A percentile compares a stretch with the other conserved stretches of the same genome.
Evolutionary conservation across 2,888 invertebrate genomes (phyloP).

Genomic region (Anthrax anthrax): DNA sequence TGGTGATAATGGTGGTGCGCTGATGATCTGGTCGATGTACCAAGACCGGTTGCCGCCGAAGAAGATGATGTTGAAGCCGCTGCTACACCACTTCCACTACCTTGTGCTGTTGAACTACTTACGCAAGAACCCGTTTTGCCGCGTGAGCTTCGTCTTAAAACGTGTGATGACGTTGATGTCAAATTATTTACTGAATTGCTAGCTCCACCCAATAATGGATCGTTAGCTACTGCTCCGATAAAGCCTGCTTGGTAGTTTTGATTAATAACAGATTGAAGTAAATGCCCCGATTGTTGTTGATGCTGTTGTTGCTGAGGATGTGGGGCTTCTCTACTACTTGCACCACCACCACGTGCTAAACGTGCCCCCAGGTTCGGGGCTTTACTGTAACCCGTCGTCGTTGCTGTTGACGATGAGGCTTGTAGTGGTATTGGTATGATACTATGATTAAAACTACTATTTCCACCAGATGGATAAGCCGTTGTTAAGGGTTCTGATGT

Average conservation of each 20-base stretch:
- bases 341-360: slow-evolving; percentile 23
- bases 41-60: slow-evolving; percentile 6
- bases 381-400: slow-evolving; percentile 29
- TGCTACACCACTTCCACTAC: slow-evolving; percentile 21
- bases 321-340: slow-evolving; percentile 16
- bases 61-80: slow-evolving; percentile 14
- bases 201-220: slow-evolving; percentile 8
- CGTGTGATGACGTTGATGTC: slow-evolving; percentile 21
- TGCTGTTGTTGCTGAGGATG: slow-evolving; percentile 8
- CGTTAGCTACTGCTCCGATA: slow-evolving; percentile 5
- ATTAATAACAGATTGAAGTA: slow-evolving; percentile 10
- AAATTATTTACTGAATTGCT: slow-evolving; percentile 2
- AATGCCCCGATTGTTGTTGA: slow-evolving; percentile 4
- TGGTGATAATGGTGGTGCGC: slow-evolving; percentile 10
- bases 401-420: slow-evolving; percentile 18
- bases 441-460: slow-evolving; percentile 10
- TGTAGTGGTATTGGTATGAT: slow-evolving; percentile 14
- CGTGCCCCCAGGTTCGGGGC: slow-evolving; percentile 32
- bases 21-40: slow-evolving; percentile 11
- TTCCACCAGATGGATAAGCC: slow-evolving; percentile 12
- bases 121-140: slow-evolving; percentile 37
- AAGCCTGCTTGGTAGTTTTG: slow-evolving; percentile 10
- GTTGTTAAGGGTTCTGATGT: slow-evolving; percentile 7
- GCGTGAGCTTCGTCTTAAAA: slow-evolving; percentile 33
- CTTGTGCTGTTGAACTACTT: slow-evolving; percentile 22